phyloP scores from a whole-genome alignment of 2,113 vertebrate species.

The Corapipo altera region DNA sequence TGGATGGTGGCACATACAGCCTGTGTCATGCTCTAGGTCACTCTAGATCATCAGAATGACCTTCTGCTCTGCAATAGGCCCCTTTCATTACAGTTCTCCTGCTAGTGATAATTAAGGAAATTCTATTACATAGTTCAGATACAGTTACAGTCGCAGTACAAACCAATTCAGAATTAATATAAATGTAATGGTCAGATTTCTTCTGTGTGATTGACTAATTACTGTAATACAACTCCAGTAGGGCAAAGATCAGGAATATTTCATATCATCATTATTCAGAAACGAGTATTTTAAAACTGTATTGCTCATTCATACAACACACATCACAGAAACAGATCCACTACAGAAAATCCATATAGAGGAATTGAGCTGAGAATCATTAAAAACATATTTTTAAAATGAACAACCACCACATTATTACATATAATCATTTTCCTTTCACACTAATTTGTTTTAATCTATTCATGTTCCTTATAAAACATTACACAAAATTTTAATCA shows the following conservation, averaged over 20 bases:
- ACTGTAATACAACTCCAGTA: background rate
- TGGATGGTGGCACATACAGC: rapidly evolving
- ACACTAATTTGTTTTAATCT: slow-evolving; percentile 10
- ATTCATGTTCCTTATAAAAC: background rate
- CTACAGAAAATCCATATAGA: background rate
- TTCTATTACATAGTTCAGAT: background rate
- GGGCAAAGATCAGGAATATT: slow-evolving; percentile 15
- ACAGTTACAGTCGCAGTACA: slow-evolving; percentile 15
- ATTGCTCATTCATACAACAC: background rate
- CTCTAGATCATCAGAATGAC: background rate
- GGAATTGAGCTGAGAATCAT: background rate
- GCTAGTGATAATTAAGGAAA: slow-evolving; percentile 10
- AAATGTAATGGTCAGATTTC: slow-evolving; percentile 1
- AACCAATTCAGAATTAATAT: slow-evolving; percentile 22
- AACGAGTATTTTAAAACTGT: background rate
- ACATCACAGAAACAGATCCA: background rate
- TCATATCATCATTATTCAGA: background rate
- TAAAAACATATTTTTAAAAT: slow-evolving; percentile 9
- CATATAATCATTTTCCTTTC: background rate
- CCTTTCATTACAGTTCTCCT: background rate
- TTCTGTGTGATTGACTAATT: slow-evolving; percentile 14
- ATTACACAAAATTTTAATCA: slow-evolving; percentile 1
- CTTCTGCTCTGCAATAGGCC: background rate
- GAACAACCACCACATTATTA: background rate
- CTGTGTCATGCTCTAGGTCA: background rate